phyloP scores from a whole-genome alignment of 2,113 vertebrate genomes.

The Cheilinus undulatus region DNA sequence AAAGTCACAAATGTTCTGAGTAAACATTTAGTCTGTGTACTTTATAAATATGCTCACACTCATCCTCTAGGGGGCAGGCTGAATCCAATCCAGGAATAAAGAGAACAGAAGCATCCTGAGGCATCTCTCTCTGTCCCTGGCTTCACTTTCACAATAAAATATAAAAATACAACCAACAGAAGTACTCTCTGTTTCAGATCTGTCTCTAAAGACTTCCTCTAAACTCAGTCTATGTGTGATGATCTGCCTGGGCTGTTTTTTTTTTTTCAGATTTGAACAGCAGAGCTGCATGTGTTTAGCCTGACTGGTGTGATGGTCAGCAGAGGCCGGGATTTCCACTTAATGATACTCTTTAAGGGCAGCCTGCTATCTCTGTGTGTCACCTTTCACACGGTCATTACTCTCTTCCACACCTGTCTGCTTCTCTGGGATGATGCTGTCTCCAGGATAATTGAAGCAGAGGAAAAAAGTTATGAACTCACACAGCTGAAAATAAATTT shows the following conservation, averaged over 20 bases:
- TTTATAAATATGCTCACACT: conserved; percentile 1
- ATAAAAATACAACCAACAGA: not conserved
- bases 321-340: conserved; percentile 25
- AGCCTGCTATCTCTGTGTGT: conserved; percentile 43
- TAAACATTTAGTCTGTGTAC: not conserved
- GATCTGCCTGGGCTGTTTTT: not conserved
- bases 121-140: conserved; percentile 3
- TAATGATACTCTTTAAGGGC: conserved; percentile 58
- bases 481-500: conserved; percentile 63
- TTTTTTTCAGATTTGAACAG: conserved; percentile 22
- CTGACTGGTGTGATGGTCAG: conserved; percentile 28
- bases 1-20: not conserved
- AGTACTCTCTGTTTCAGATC: conserved; percentile 4
- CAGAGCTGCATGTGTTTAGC: conserved; percentile 8
- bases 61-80: conserved; percentile 78
- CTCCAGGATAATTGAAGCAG: conserved; percentile 61
- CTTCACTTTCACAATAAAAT: not conserved
- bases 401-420: conserved; percentile 52
- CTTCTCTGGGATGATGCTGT: conserved; percentile 42
- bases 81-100: conserved; percentile 29
- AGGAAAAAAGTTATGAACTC: conserved; percentile 58
- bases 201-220: conserved; percentile 2
- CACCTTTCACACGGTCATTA: conserved; percentile 62
- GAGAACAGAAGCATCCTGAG: conserved; percentile 3
- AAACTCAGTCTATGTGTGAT: not conserved